A percentile compares a stretch with the other conserved stretches of the same genome.
Evolutionary conservation across 1,140 invertebrate species (phyloP).

Genomic region (Zaprionus inermis): DNA sequence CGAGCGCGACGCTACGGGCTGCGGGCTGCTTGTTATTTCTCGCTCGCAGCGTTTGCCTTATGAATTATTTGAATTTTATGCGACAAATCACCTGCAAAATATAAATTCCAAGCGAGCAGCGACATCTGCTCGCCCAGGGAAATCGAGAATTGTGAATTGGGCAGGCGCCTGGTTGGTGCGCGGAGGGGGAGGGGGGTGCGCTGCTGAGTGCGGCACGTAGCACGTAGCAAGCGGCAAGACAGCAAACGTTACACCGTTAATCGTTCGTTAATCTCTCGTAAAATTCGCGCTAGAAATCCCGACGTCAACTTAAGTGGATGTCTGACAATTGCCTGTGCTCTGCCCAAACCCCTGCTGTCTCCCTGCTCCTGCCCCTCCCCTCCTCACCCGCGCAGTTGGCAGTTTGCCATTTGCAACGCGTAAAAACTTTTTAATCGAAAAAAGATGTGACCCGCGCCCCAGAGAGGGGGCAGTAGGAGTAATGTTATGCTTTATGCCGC

Average conservation of each 20-base stretch:
- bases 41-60: constrained; percentile 58
- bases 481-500: constrained; percentile 16
- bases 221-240: constrained; percentile 44
- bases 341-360: too few species aligned
- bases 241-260: constrained; percentile 77
- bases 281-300: constrained; percentile 64
- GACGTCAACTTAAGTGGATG: constrained; percentile 68
- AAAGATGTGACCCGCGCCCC: constrained; percentile 73
- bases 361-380: background rate
- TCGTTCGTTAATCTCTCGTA: constrained; percentile 81
- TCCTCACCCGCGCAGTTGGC: background rate
- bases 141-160: constrained; percentile 7
- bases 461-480: background rate
- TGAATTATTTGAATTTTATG: constrained; percentile 82
- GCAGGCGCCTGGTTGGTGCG: background rate
- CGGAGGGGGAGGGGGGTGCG: background rate
- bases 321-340: constrained; percentile 64
- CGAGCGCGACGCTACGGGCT: constrained; percentile 8
- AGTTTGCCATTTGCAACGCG: constrained; percentile 23
- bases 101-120: constrained; percentile 70
- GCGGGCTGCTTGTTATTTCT: constrained; percentile 67
- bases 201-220: background rate
- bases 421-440: constrained; percentile 77
- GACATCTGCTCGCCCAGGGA: constrained; percentile 29
- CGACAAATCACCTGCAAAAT: constrained; percentile 82